Evolutionary conservation across 2,113 vertebrate species (phyloP), one percentile per base, ranked within the genome.

Genomic region (Poecilia latipinna): DNA sequence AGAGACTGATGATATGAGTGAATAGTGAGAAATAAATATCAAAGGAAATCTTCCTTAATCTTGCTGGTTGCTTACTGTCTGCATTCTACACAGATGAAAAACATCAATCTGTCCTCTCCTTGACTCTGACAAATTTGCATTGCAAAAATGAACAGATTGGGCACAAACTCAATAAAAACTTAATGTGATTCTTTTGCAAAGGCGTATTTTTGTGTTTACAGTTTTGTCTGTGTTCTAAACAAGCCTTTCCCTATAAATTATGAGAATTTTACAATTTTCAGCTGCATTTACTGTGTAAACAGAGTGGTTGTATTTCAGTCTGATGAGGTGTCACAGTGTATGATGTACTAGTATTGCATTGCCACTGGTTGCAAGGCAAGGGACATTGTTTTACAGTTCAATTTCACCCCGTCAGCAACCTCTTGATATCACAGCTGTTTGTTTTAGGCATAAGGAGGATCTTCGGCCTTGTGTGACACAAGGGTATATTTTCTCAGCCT

Each of bases 361-460:
- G 87, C 61, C 78, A 77, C 68, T 74, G 74, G 70, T 88, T 78
- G 77, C 80, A 32, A 77, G 78, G 75, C 37, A 39, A 69, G 65
- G 80, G 69, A 72, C 70, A 79, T 89, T 93, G 77, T 88, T 91
- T 92, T 92, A 89, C 82, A 83, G 83, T 91, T 90, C 83, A 91
- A 87, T 91, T 85, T 91, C 83, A 86, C 85, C 61, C 78, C 17
- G 86, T 90, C 88, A 92, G 89, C 91, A 87, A 81, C 81, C 88
- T 80, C 81, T 65, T 85, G 68, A 72, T 89, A 90, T 73, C 88
- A 74, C 72, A 86, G 84, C 88, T 91, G 90, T 91, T 92, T 92
- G 88, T 93, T 93, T 84, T 85, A 87, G 86, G 85, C 70, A 77
- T 7, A 15, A 80, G 78, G 84, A 81, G 72, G 75, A 83, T 81